phyloP scores from a whole-genome alignment of 2,888 invertebrate species.

The Tyria jacobaeae region DNA sequence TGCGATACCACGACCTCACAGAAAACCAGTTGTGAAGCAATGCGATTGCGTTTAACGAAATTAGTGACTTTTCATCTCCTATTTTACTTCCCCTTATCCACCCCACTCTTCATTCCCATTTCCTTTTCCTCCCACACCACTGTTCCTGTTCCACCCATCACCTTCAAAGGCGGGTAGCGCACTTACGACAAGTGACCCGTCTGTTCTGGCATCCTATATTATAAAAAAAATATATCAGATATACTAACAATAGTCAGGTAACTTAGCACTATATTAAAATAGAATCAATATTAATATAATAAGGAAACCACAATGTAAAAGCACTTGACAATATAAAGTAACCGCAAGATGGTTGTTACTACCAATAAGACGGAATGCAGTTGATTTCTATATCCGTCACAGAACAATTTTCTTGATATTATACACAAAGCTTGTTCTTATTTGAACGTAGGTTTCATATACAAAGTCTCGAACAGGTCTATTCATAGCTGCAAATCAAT shows the following conservation, averaged over 20 bases:
- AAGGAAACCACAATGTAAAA: conserved; percentile 24
- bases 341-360: conserved; percentile 29
- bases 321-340: conserved; percentile 27
- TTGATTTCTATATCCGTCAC: conserved; percentile 23
- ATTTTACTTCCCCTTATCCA: no score
- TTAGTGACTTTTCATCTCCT: no score
- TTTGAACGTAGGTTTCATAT: conserved; percentile 2
- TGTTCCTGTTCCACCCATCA: no score
- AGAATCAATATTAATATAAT: conserved; percentile 31
- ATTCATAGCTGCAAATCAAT: background rate
- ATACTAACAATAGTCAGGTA: background rate
- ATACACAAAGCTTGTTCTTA: background rate
- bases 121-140: no score
- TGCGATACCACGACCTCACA: no score
- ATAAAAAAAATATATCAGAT: no score
- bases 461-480: background rate
- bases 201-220: no score
- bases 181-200: no score
- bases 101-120: no score
- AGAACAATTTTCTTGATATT: conserved; percentile 23
- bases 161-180: no score
- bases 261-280: conserved; percentile 30
- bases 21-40: no score
- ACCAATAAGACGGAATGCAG: conserved; percentile 27
- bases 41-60: no score